Evolutionary conservation across 2,888 invertebrate genomes (phyloP).

Genomic region (Anticlea derivata): DNA sequence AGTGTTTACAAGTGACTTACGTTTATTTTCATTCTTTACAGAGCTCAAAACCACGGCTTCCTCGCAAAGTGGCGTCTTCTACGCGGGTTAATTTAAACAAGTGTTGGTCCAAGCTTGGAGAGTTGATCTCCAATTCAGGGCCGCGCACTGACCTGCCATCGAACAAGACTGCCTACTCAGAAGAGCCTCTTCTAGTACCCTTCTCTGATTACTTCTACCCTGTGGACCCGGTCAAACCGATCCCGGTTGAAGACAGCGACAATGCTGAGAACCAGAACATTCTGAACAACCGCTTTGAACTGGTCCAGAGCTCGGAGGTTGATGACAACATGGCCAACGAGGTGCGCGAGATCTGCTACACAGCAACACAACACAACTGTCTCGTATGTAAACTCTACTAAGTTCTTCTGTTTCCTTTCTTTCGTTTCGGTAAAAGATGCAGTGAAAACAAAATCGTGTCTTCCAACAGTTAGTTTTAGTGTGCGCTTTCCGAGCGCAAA

Average conservation of each 20-base stretch:
- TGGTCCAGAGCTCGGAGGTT: constrained; percentile 72
- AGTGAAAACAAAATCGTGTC: constrained; percentile 83
- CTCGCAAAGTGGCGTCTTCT: constrained; percentile 81
- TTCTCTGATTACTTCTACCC: constrained; percentile 73
- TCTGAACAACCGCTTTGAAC: constrained; percentile 69
- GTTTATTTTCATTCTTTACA: constrained; percentile 63
- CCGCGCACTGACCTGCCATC: constrained; percentile 76
- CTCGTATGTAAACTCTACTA: constrained; percentile 76
- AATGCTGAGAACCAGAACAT: constrained; percentile 78
- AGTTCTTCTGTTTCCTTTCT: constrained; percentile 46
- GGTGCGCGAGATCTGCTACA: constrained; percentile 81
- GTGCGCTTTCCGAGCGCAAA: constrained; percentile 55
- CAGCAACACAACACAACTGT: constrained; percentile 61
- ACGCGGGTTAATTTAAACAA: constrained; percentile 86
- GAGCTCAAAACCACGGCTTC: constrained; percentile 83
- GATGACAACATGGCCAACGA: constrained; percentile 85
- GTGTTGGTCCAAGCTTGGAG: constrained; percentile 86
- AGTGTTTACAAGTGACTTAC: constrained; percentile 18
- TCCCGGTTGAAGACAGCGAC: constrained; percentile 68
- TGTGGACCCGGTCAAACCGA: constrained; percentile 72
- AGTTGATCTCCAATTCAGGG: constrained; percentile 76
- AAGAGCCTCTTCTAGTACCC: constrained; percentile 70
- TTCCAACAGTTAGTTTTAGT: constrained; percentile 76
- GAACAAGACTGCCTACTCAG: constrained; percentile 73
- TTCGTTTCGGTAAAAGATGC: constrained; percentile 61